Conservation (phyloP, 1,140 invertebrate species). For the Caenorhabditis briggsae region DNA sequence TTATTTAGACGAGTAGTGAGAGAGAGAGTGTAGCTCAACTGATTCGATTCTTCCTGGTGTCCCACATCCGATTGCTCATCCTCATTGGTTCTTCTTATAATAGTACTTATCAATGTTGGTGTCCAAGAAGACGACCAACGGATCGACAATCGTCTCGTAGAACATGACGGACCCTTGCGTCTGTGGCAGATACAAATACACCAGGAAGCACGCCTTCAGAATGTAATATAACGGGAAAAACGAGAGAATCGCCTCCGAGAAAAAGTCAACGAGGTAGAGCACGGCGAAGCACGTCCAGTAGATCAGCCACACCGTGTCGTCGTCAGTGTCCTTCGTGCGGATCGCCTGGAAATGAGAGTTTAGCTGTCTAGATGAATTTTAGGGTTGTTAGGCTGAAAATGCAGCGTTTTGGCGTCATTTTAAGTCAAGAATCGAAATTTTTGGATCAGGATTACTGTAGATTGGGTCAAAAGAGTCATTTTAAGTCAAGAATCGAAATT, state of each 20-base stretch:
- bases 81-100: not conserved
- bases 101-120: constrained; percentile 20
- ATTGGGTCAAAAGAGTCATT: not conserved
- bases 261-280: constrained; percentile 16
- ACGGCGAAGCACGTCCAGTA: constrained; percentile 53
- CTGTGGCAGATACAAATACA: constrained; percentile 51
- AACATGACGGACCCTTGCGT: constrained; percentile 48
- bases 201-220: constrained; percentile 41
- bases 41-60: no score
- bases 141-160: constrained; percentile 41
- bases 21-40: no score
- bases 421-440: not conserved
- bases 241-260: constrained; percentile 41
- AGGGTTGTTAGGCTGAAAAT: not conserved
- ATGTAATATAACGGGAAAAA: constrained; percentile 23
- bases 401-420: not conserved
- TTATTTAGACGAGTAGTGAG: no score
- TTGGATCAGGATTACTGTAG: not conserved
- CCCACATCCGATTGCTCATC: no score
- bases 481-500: not conserved
- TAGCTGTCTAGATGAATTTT: not conserved
- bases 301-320: constrained; percentile 47
- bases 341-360: constrained; percentile 7
- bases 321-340: not conserved
- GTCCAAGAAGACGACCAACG: constrained; percentile 16